These are phyloP conservation scores for Equus quagga DNA, from an alignment of 2,113 vertebrate genomes.

Conservation along the genomic window DNA sequence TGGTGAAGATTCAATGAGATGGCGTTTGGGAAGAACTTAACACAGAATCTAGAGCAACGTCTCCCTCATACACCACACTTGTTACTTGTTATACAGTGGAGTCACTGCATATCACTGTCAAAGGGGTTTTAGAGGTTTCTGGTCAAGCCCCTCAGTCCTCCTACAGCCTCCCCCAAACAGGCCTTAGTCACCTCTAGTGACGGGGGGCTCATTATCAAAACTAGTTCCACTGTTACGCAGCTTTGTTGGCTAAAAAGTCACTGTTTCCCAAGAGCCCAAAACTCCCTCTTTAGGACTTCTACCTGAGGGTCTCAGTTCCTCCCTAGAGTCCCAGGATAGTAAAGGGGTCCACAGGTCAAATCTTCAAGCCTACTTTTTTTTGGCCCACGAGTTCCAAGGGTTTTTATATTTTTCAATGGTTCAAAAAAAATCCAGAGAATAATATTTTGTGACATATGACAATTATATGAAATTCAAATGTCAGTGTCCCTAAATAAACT, in stretches of 20 bases:
- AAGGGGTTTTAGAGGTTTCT: neutral
- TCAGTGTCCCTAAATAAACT: neutral
- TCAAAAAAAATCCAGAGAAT: neutral
- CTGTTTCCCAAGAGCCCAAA: neutral
- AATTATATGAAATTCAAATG: neutral
- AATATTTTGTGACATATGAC: neutral
- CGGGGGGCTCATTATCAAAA: neutral
- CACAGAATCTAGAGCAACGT: neutral
- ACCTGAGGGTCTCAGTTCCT: neutral
- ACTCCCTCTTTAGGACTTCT: neutral
- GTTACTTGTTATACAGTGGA: neutral
- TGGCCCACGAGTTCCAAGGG: neutral
- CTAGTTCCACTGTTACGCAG: neutral
- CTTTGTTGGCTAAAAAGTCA: neutral
- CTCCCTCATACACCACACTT: neutral
- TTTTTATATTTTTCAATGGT: neutral
- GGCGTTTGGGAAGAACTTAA: neutral
- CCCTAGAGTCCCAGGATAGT: neutral
- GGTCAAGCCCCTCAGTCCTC: neutral
- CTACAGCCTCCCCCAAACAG: neutral
- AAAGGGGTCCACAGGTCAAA: neutral
- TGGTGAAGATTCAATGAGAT: neutral
- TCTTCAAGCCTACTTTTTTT: neutral
- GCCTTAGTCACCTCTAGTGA: neutral
- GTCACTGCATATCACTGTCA: neutral